Conservation (phyloP, 2,113 vertebrate species). For the Brachyhypopomus gauderio region DNA sequence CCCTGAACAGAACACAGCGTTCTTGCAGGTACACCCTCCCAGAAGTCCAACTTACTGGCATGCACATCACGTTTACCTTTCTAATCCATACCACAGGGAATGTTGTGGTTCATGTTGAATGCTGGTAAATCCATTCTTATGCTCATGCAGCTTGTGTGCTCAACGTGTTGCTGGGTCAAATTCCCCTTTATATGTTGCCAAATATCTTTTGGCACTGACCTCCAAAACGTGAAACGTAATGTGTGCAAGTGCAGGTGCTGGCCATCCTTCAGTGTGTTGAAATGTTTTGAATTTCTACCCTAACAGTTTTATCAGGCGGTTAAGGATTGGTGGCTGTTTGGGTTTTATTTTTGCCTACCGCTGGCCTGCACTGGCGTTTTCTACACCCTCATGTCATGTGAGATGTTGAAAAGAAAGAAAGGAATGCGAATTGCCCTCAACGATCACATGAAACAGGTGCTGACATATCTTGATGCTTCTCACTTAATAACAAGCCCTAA, state of each 20-base stretch:
- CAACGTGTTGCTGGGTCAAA: neutral
- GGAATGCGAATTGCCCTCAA: constrained; percentile 89
- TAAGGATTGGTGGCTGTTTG: constrained; percentile 92
- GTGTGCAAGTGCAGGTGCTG: neutral
- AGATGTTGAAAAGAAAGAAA: constrained; percentile 88
- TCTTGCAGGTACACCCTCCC: constrained; percentile 75
- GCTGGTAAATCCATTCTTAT: neutral
- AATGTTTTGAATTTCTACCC: constrained; percentile 19
- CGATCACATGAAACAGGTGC: constrained; percentile 91
- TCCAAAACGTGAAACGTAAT: neutral
- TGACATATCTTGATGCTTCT: neutral
- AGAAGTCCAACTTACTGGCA: neutral
- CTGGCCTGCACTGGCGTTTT: constrained; percentile 87
- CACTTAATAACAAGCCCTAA: neutral
- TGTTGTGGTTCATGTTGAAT: neutral
- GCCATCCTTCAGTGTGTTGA: neutral
- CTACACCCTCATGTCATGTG: constrained; percentile 90
- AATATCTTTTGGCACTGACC: neutral
- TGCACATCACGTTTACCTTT: constrained; percentile 14
- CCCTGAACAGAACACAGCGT: constrained; percentile 76
- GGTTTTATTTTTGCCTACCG: constrained; percentile 89
- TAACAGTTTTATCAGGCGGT: constrained; percentile 81
- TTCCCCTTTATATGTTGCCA: neutral
- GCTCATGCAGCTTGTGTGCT: neutral
- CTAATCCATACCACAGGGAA: neutral